Base-by-base conservation (phyloP, 2,888 invertebrate species). In the Agrotis clavis region DNA sequence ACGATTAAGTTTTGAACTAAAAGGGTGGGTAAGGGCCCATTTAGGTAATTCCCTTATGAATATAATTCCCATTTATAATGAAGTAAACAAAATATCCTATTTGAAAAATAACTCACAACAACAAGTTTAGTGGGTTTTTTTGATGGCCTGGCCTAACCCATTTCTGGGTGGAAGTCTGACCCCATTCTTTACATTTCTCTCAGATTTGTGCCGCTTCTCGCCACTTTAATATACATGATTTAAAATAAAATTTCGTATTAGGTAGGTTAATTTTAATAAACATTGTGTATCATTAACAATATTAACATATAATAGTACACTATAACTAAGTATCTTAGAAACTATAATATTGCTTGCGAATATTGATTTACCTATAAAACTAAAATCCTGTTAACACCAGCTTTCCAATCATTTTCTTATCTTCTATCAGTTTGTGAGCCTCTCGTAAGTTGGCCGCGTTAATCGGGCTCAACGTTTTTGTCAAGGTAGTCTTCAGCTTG, bases 391-490 rank as follows among this genome's bases (percentile, higher is more conserved):
- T 87, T 13, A 95, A 54, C 19, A 96, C 95, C 60, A 95, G 77
- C 84, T 95, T 96, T 7, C 96, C 96, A 80, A 94, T 85, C 87
- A 93, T 89, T 75, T 75, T 87, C 71, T 94, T 86, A 19, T 90
- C 89, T 89, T 96, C 96, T 56, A 96, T 81, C 5, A 94, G 75
- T 76, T 77, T 92, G 71, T 96, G 95, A 47, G 95, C 94, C 74
- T 95, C 93, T 77, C 84, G 92, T 56, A 96, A 86, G 83, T 93
- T 95, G 0, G 86, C 91, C 48, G 95, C 95, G 84, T 96, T 95
- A 48, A 96, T 94, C 6, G 95, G 96, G 11, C 92, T 87, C 64
- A 95, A 41, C 0, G 92, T 91, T 82, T 91, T 93, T 6, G 90
- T 92, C 45, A 95, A 74, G n/a, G 95, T 95, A 60, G 83, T 82